Evolutionary conservation across 2,888 invertebrate species (phyloP).

Genomic region (Lasioglossum morio): DNA sequence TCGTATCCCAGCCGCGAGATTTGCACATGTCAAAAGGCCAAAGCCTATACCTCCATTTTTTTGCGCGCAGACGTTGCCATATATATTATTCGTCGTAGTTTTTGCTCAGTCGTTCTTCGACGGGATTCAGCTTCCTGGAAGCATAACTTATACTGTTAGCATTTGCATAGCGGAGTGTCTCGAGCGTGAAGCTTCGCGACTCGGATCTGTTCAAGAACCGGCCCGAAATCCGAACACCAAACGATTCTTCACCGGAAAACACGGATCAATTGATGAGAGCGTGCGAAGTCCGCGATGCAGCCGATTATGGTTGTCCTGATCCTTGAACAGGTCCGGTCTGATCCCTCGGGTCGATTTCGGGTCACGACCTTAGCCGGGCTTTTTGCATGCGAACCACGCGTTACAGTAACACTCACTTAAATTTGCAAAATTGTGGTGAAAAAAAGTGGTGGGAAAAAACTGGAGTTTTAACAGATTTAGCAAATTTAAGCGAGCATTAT

Average conservation of each 20-base stretch:
- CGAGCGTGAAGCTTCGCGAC: conserved; percentile 14
- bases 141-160: neutral
- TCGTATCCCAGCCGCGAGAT: neutral
- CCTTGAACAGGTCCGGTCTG: neutral
- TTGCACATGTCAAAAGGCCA: neutral
- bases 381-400: conserved; percentile 38
- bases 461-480: neutral
- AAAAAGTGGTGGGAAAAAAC: neutral
- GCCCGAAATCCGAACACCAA: neutral
- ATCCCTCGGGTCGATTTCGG: conserved; percentile 23
- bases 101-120: neutral
- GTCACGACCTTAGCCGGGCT: neutral
- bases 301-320: neutral
- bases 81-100: neutral
- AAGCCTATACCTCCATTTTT: neutral
- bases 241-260: neutral
- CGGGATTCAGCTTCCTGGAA: neutral
- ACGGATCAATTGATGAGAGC: neutral
- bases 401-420: neutral
- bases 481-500: neutral
- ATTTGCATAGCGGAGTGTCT: neutral
- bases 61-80: neutral
- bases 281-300: neutral
- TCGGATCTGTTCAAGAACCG: conserved; percentile 4
- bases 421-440: neutral